Percentiles rank a stretch among this genome's conserved stretches.
These are phyloP conservation scores for Corbicula japonica DNA, from an alignment of 2,888 invertebrate genomes.

Conservation along the genomic window DNA sequence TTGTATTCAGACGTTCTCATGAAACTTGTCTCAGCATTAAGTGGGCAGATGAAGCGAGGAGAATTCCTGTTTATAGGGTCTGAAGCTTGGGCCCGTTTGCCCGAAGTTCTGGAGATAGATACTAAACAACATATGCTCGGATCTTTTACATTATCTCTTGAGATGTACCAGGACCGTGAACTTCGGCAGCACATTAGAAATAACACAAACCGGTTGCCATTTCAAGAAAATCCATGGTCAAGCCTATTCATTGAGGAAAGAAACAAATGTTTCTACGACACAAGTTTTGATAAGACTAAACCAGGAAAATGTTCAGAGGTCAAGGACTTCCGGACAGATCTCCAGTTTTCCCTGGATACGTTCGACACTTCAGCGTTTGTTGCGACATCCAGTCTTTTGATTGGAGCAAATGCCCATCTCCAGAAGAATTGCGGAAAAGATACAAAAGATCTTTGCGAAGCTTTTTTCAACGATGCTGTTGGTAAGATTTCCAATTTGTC, in stretches of 20 bases:
- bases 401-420: slow-evolving; percentile 14
- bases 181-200: slow-evolving; percentile 14
- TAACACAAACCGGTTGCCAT: slow-evolving; percentile 6
- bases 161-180: slow-evolving; percentile 18
- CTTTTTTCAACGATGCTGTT: slow-evolving; percentile 20
- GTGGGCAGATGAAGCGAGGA: slow-evolving; percentile 29
- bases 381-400: slow-evolving; percentile 31
- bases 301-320: slow-evolving; percentile 1
- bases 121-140: slow-evolving; percentile 35
- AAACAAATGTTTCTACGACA: slow-evolving; percentile 35
- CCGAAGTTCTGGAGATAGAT: slow-evolving; percentile 11
- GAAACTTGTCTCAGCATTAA: slow-evolving; percentile 15
- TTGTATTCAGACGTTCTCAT: slow-evolving; percentile 40
- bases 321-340: neutral
- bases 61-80: slow-evolving; percentile 66
- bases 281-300: slow-evolving; percentile 40
- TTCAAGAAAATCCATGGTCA: too few species aligned
- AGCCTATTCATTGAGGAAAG: too few species aligned
- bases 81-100: slow-evolving; percentile 54
- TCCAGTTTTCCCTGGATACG: slow-evolving; percentile 5
- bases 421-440: slow-evolving; percentile 18
- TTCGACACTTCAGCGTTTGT: slow-evolving; percentile 32
- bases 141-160: slow-evolving; percentile 39
- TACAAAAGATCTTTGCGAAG: slow-evolving; percentile 28
- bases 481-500: too few species aligned